These are phyloP conservation scores for Drosophila ambigua DNA, from an alignment of 1,140 invertebrate species.

Conservation along the genomic window DNA sequence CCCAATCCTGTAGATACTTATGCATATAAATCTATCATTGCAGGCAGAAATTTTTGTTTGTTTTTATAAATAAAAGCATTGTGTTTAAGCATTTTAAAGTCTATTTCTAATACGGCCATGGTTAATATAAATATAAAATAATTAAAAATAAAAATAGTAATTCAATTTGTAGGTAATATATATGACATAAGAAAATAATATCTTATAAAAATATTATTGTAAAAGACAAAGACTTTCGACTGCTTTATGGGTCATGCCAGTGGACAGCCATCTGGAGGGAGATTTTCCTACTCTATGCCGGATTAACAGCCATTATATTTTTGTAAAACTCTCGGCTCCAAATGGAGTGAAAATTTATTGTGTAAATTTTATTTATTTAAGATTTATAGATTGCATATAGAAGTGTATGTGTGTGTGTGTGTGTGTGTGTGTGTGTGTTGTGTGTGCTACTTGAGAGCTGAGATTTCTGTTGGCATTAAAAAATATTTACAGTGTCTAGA, in stretches of 20 bases:
- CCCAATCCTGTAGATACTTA: too few relatives aligned
- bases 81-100: too few relatives aligned
- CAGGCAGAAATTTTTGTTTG: too few relatives aligned
- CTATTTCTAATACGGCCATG: too few relatives aligned
- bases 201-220: too few relatives aligned
- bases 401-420: conserved; percentile 46
- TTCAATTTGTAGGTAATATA: too few relatives aligned
- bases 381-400: conserved; percentile 69
- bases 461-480: conserved; percentile 67
- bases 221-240: too few relatives aligned
- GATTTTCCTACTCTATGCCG: conserved; percentile 14
- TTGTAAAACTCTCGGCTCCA: conserved; percentile 53
- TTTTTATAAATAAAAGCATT: too few relatives aligned
- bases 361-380: conserved; percentile 73
- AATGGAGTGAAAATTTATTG: conserved; percentile 52
- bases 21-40: too few relatives aligned
- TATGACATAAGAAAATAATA: too few relatives aligned
- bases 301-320: conserved; percentile 69
- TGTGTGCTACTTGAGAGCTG: conserved; percentile 29
- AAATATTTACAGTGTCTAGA: conserved; percentile 82
- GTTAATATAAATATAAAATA: too few relatives aligned
- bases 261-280: conserved; percentile 17
- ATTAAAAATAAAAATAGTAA: too few relatives aligned
- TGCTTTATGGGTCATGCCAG: conserved; percentile 33
- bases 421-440: conserved; percentile 44